Evolutionary conservation across 2,888 invertebrate genomes (phyloP).

Genomic region (Melitaea athalia): DNA sequence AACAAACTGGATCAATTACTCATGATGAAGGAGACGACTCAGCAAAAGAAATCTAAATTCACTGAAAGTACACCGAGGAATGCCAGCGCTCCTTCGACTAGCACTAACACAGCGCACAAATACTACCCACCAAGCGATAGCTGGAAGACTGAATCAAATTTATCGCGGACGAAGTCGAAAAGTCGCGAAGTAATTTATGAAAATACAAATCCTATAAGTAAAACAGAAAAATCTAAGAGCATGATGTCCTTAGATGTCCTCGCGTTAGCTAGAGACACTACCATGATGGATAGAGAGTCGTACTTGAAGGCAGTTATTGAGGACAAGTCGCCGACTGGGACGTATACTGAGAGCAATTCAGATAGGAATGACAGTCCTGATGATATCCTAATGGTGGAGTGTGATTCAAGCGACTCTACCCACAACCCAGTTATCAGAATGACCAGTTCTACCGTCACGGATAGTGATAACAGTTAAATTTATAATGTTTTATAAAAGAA

Average conservation of each 20-base stretch:
- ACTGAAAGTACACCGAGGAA: conserved; percentile 66
- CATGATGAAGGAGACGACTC: conserved; percentile 85
- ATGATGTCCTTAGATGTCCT: conserved; percentile 78
- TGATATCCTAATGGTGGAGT: conserved; percentile 76
- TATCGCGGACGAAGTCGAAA: conserved; percentile 63
- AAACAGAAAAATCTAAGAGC: conserved; percentile 71
- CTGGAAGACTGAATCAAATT: conserved; percentile 58
- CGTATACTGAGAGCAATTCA: conserved; percentile 75
- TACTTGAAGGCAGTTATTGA: conserved; percentile 77
- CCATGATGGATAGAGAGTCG: conserved; percentile 70
- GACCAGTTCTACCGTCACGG: conserved; percentile 73
- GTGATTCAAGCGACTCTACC: conserved; percentile 74
- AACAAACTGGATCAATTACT: conserved; percentile 88
- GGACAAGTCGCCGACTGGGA: conserved; percentile 74
- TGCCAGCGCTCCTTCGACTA: conserved; percentile 70
- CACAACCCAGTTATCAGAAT: conserved; percentile 77
- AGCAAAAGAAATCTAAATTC: conserved; percentile 79
- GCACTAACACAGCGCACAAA: conserved; percentile 58
- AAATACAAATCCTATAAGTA: conserved; percentile 59
- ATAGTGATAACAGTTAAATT: conserved; percentile 72
- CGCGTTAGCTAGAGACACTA: conserved; percentile 69
- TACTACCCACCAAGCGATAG: conserved; percentile 62
- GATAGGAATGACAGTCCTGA: conserved; percentile 76
- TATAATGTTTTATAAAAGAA: neutral
- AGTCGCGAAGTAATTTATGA: conserved; percentile 71